phyloP scores from a whole-genome alignment of 2,888 invertebrate species.

The Eupithecia subfuscata region DNA sequence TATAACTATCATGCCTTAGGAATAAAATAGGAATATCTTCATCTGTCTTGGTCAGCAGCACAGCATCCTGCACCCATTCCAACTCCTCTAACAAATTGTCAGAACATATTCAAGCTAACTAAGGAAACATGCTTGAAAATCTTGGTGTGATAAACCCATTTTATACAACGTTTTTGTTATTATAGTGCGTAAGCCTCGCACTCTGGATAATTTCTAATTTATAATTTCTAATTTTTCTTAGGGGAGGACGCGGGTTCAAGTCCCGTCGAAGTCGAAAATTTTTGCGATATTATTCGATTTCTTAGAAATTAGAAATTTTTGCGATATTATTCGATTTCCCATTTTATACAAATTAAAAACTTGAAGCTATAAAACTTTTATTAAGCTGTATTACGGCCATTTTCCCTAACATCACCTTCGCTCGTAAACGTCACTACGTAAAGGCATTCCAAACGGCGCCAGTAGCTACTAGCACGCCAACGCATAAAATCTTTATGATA shows the following conservation, averaged over 20 bases:
- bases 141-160: background rate
- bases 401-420: slow-evolving; percentile 1
- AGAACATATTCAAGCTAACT: background rate
- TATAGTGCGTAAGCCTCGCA: too few relatives aligned
- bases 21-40: background rate
- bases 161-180: too few relatives aligned
- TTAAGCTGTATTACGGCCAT: background rate
- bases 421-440: slow-evolving; percentile 4
- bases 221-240: too few relatives aligned
- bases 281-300: too few relatives aligned
- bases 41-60: background rate
- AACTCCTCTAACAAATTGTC: background rate
- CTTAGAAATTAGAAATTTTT: too few relatives aligned
- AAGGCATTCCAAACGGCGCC: slow-evolving; percentile 9
- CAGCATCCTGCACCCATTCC: background rate
- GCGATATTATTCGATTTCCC: too few relatives aligned
- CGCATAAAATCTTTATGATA: slow-evolving; percentile 14
- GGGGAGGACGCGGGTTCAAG: too few relatives aligned
- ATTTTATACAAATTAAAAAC: background rate
- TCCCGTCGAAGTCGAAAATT: too few relatives aligned
- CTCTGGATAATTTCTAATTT: too few relatives aligned
- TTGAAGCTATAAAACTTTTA: background rate
- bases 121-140: background rate
- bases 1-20: too few relatives aligned
- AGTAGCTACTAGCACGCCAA: background rate